Evolutionary conservation across 2,888 invertebrate genomes (phyloP), one percentile per base, ranked within the genome.

Genomic region (Melangyna quadrimaculata): DNA sequence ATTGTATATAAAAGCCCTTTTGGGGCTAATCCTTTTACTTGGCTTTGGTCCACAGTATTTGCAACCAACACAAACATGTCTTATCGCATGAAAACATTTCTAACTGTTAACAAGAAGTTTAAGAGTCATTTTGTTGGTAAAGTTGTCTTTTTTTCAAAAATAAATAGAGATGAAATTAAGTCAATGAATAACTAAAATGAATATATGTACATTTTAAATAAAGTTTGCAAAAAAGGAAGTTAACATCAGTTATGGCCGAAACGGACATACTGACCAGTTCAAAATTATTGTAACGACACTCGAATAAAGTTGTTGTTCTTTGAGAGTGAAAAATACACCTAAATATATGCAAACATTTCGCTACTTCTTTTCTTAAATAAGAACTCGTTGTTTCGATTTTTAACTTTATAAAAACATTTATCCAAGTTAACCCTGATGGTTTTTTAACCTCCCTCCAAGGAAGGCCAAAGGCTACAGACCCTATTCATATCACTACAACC

Each of bases 391-490:
- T 53, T 53, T 55, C 29, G 6, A 29, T 6, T 55, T 55, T 10
- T 9, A 9, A 32, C 1, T 55, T 55, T 55, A 17, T 5, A 53
- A 0, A 2, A n/a, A 10, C 37, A 35, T 37, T 22, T 22, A 22
- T 61, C 0, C 32, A 17, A 32, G n/a, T 6, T 3, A 19, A 8
- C 19, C 14, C 19, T 2, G n/a, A n/a, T 2, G 8, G 57, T 37
- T 27, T 27, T n/a, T n/a, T 10, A 27, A 59, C 8, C 43, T 17
- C 6, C 32, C 17, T 9, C 5, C n/a, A 17, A 10, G 2, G 22
- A 35, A 67, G 35, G 35, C 51, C 51, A 67, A 17, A 51, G 35
- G n/a, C 48, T 12, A 24, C 67, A 48, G 67, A 67, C 67, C 24
- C 24, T n/a, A 67, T 19, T 51, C 24, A 67, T 24, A 35, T 32